These are phyloP conservation scores for Drosophila nr. perissopoda DNA, from an alignment of 2,888 invertebrate species.

Conservation along the genomic window DNA sequence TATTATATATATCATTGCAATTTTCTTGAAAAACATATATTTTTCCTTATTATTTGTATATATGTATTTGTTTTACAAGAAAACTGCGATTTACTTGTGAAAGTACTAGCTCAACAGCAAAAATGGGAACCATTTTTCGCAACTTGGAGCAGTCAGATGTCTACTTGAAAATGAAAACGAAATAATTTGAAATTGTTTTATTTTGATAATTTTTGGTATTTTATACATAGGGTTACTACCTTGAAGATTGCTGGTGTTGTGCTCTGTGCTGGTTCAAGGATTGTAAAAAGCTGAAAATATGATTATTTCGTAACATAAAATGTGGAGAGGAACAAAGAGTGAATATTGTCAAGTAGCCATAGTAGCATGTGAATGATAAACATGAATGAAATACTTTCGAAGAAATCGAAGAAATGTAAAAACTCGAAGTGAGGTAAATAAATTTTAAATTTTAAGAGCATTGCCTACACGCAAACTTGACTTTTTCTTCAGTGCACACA, in stretches of 20 bases:
- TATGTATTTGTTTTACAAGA: background rate
- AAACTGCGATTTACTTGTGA: background rate
- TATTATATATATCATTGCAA: background rate
- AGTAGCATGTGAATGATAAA: background rate
- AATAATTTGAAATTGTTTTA: background rate
- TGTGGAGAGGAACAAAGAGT: background rate
- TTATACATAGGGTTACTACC: no score
- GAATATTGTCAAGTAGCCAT: background rate
- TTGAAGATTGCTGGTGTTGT: accelerated
- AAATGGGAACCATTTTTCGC: background rate
- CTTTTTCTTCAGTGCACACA: conserved; percentile 4
- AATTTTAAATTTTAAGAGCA: background rate
- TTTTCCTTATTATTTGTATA: background rate
- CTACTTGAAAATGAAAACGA: background rate
- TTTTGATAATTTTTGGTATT: no score
- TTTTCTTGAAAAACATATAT: no score
- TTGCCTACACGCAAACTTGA: background rate
- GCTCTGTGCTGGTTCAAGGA: no score
- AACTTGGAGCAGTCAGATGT: background rate
- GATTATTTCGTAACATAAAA: background rate
- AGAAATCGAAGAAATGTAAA: background rate
- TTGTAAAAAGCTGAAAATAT: background rate
- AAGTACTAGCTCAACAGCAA: background rate
- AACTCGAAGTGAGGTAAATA: background rate
- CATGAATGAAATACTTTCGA: background rate